Base-by-base conservation (phyloP, 1,140 invertebrate species). In the Sitobion miscanthi region DNA sequence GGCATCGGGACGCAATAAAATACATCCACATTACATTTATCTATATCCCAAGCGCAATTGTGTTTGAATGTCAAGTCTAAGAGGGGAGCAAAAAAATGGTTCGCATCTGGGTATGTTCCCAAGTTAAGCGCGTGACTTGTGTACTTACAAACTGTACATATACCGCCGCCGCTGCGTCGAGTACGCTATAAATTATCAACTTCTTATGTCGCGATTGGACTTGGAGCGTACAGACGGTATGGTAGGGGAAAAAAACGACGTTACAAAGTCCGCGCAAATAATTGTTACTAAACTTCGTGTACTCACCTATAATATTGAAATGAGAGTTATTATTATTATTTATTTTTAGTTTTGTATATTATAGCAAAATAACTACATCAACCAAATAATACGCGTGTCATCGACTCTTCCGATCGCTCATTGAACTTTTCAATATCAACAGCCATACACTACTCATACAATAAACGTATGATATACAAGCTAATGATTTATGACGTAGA, bases 61-160 rank as follows among this genome's bases (percentile, higher is more conserved):
- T 77, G 90, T 91, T 91, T 82, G 62, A 62, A 69, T 91, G 54
- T 91, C 42, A 82, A 91, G 62, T 91, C 17, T n/a, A 47, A 54
- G 89, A 90, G 52, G 25, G 54, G 21, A 23, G 17, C 25, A 88
- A 88, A 49, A 49, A 88, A 88, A 30, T 49, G n/a, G 30, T 88
- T n/a, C 62, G 38, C 90, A 77, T 77, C 38, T 77, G 90, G 90
- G 25, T 21, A 35, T 14, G 90, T 91, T 69, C 49, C 38, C 90
- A 69, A 91, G 57, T 91, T 69, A 30, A 69, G 25, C 38, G 38
- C 38, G 90, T 91, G 90, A 91, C 54, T 91, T n/a, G 38, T 77
- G 52, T 91, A 69, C 35, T 91, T 91, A 62, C 85, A 47, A 77
- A 77, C 62, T 77, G 14, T 17, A 87, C 83, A 85, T 42, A 42